Base-by-base conservation (phyloP, 2,113 vertebrate species). In the Mustela lutreola region DNA sequence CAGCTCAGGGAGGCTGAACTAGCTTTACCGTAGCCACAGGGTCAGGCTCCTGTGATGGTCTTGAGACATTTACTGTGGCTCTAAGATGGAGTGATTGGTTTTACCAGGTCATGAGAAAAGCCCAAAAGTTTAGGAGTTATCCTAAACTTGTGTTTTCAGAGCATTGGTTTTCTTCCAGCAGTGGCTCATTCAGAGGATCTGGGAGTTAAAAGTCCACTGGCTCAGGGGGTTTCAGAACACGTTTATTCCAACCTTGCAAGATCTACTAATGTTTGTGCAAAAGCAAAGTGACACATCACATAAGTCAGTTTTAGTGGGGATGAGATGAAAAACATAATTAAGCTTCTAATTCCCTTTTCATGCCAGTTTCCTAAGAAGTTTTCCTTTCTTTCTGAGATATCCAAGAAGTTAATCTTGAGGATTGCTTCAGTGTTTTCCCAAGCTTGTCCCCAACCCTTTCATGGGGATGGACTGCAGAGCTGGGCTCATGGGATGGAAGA, bases 141-240 rank as follows among this genome's bases (percentile, higher is more conserved):
- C 2, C 58, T 42, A 42, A 42, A 42, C 83, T 96, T 76, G 62
- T 89, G 36, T 63, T 95, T 65, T 97, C 89, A 53, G 58, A 63
- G 84, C 33, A 45, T n/a, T 53, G 63, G 67, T 48, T 75, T 97
- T 26, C 97, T 98, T 96, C 88, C 92, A 15, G 19, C 76, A 79
- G 67, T 56, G 45, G 62, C 60, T 90, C n/a, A 75, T 65, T 4
- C 53, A 71, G 3, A 50, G 39, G 22, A 87, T 24, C 45, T 78
- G 60, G 7, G 67, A 70, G 86, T 94, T 71, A 62, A 78, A 67
- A 91, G 5, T 15, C 24, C 18, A 62, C 2, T 48, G 19, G 4
- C 4, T 31, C 33, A 4, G 28, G 33, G 39, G n/a, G 60, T 45
- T 70, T 39, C 14, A 28, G 86, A 58, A 31, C 9, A 56, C 1